These are phyloP conservation scores for Brachionus rotundiformis DNA, from an alignment of 1,140 invertebrate genomes.

Conservation along the genomic window DNA sequence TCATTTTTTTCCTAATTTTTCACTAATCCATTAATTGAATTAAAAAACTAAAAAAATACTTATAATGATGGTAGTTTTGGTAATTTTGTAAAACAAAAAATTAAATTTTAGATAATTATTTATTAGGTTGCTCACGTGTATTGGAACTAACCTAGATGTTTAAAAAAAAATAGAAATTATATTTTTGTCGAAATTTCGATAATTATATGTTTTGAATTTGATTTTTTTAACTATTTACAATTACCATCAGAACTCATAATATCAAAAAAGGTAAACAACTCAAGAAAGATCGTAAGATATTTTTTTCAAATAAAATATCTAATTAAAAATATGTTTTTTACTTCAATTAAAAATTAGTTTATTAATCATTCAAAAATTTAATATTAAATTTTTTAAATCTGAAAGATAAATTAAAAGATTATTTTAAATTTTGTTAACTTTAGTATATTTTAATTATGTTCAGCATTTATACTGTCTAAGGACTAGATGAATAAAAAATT, in stretches of 20 bases:
- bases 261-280: background rate
- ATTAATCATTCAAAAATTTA: background rate
- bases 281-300: background rate
- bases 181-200: background rate
- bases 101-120: no score
- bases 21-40: no score
- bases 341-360: background rate
- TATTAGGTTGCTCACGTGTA: no score
- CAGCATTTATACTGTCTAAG: background rate
- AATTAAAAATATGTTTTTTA: slow-evolving; percentile 7
- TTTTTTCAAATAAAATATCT: background rate
- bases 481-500: slow-evolving; percentile 30
- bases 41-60: no score
- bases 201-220: background rate
- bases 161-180: no score
- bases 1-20: no score
- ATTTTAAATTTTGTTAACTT: no score
- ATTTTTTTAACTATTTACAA: background rate
- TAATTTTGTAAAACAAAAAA: no score
- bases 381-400: no score
- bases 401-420: background rate
- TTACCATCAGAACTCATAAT: background rate
- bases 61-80: no score
- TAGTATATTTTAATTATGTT: background rate
- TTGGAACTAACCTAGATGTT: no score